Percentiles rank a stretch among this genome's conserved stretches.
Evolutionary conservation across 1,140 invertebrate genomes (phyloP).

Genomic region (Galleria mellonella): DNA sequence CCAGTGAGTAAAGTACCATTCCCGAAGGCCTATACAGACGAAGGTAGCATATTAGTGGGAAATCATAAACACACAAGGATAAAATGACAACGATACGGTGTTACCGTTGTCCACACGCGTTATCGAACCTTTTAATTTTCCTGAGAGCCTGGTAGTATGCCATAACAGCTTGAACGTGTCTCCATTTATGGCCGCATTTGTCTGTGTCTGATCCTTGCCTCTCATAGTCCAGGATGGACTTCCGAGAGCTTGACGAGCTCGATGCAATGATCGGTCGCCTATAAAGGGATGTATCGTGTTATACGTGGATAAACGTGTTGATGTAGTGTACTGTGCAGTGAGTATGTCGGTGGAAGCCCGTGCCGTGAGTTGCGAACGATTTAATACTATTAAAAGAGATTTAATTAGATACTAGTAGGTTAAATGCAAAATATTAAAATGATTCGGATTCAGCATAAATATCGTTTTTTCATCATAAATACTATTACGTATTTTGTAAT

Average conservation of each 20-base stretch:
- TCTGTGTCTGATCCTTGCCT: slow-evolving; percentile 60
- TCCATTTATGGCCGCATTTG: slow-evolving; percentile 86
- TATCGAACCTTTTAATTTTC: slow-evolving; percentile 88
- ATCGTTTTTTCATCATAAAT: too few species aligned
- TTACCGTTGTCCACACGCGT: slow-evolving; percentile 38
- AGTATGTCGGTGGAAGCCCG: slow-evolving; percentile 16
- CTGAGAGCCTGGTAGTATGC: slow-evolving; percentile 89
- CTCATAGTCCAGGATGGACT: slow-evolving; percentile 44
- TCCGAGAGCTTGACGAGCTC: slow-evolving; percentile 65
- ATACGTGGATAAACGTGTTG: slow-evolving; percentile 24
- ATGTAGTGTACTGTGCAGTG: slow-evolving; percentile 26
- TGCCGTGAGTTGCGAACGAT: slow-evolving; percentile 11
- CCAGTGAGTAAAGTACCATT: slow-evolving; percentile 45
- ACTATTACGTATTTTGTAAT: too few species aligned
- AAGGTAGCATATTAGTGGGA: slow-evolving; percentile 57
- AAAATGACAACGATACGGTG: slow-evolving; percentile 51
- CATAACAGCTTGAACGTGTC: slow-evolving; percentile 88
- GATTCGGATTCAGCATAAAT: too few species aligned
- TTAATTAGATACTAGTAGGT: too few species aligned
- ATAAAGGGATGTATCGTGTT: slow-evolving; percentile 63
- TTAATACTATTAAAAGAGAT: not conserved
- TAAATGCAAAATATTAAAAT: too few species aligned
- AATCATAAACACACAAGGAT: slow-evolving; percentile 56
- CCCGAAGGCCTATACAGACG: slow-evolving; percentile 60
- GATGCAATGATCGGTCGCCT: slow-evolving; percentile 66